Conservation (phyloP, 2,888 invertebrate genomes). For the Limenitis camilla region DNA sequence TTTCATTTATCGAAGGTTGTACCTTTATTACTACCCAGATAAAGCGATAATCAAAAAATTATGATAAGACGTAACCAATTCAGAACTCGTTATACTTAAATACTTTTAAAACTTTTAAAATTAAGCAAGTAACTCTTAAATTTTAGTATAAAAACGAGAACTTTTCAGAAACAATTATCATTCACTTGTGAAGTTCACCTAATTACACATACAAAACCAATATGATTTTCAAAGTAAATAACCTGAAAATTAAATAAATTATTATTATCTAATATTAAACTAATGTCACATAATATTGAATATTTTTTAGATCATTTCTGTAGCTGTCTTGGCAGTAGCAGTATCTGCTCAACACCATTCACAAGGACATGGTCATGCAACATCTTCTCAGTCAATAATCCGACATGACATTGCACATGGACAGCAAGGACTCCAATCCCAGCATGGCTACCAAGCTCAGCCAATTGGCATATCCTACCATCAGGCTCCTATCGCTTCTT, state of each 20-base stretch:
- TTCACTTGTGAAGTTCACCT: conserved; percentile 35
- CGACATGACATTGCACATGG: conserved; percentile 23
- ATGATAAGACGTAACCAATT: conserved; percentile 3
- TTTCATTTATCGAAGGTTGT: conserved; percentile 5
- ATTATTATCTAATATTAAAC: too few relatives aligned
- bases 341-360: conserved; percentile 37
- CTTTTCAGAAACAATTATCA: conserved; percentile 33
- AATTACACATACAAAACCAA: conserved; percentile 29
- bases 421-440: conserved; percentile 14
- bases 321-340: conserved; percentile 24
- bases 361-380: conserved; percentile 26
- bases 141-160: conserved; percentile 37
- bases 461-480: conserved; percentile 7
- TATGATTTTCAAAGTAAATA: conserved; percentile 46
- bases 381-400: conserved; percentile 28
- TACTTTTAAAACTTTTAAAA: not conserved
- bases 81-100: conserved; percentile 9
- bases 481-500: conserved; percentile 2
- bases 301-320: conserved; percentile 14
- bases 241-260: too few relatives aligned
- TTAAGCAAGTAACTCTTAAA: not conserved
- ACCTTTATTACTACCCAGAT: conserved; percentile 9
- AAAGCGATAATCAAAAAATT: conserved; percentile 5
- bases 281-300: too few relatives aligned
- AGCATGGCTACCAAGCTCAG: conserved; percentile 11